Base-by-base conservation (phyloP, 1,140 invertebrate species). In the Chironomus striatipennis region DNA sequence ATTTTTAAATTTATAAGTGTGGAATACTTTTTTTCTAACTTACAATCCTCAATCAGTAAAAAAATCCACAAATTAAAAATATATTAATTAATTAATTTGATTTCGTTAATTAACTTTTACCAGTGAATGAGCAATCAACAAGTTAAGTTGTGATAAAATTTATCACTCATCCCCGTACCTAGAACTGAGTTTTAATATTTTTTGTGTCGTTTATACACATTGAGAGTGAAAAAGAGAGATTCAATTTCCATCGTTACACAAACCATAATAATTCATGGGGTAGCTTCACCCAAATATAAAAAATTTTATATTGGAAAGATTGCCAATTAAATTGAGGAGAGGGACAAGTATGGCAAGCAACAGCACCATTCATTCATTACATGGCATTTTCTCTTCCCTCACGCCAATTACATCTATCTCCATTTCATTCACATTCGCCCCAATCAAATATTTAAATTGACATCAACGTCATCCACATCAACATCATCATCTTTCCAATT, bases 401-500 rank as follows among this genome's bases (percentile, higher is more conserved):
- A 20, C 65, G 9, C 7, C 6, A 18, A 20, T 18, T 70, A 21
- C 17, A 10, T 21, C 17, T 18, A 20, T 34, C 24, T 34, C 24
- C 24, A 34, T 34, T 5, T 34, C 24, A 34, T 34, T 34, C 24
- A 34, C 24, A 2, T 34, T 34, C 24, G 24, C 20, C 65, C 20
- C 65, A 18, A 21, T 70, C 65, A 70, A 70, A 70, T 70, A 70
- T 70, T 70, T 70, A 70, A 70, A 70, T 70, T 70, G 65, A 21
- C 65, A 70, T 18, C 65, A 18, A 20, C 65, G 20, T 70, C 65
- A 70, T 70, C 18, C 47, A 57, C 47, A 57, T 57, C 47, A 57
- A 57, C 47, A 57, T 57, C 47, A 57, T 57, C 47, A 57, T 57
- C n/a, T 57, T 57, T n/a, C 47, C 12, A 57, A n/a, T 57, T n/a